A percentile compares a stretch with the other conserved stretches of the same genome.
phyloP scores from a whole-genome alignment of 2,113 vertebrate species.

The Mystacornis crossleyi region DNA sequence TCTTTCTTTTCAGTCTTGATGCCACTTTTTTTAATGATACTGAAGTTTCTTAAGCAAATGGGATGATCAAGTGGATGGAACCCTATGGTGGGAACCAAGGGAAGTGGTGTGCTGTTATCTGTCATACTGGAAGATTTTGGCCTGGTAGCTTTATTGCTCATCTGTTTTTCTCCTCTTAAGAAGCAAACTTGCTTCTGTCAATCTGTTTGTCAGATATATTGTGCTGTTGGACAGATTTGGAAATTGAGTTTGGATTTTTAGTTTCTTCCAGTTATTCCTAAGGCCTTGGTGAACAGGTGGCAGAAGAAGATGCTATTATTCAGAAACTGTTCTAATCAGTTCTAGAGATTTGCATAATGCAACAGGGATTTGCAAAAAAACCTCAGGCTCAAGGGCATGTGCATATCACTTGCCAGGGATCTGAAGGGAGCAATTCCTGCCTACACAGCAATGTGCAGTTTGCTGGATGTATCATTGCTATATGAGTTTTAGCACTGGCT shows the following conservation, averaged over 20 bases:
- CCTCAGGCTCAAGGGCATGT: background rate
- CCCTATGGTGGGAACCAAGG: background rate
- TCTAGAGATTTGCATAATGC: slow-evolving; percentile 6
- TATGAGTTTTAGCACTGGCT: background rate
- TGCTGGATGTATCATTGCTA: background rate
- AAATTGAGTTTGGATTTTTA: background rate
- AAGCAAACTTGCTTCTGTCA: background rate
- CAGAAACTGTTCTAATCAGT: background rate
- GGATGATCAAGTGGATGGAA: background rate
- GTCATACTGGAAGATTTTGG: background rate
- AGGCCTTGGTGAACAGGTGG: background rate
- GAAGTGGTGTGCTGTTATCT: background rate
- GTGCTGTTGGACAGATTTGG: background rate
- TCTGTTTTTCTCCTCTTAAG: background rate
- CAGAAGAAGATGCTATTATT: background rate
- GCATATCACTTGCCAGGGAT: slow-evolving; percentile 1
- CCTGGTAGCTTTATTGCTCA: background rate
- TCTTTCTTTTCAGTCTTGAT: background rate
- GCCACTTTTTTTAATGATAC: background rate
- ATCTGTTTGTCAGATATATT: background rate
- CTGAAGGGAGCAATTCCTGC: background rate
- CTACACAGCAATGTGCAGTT: background rate
- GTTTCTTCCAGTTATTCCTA: background rate
- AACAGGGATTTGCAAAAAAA: background rate
- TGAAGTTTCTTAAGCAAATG: background rate